phyloP scores from a whole-genome alignment of 2,113 vertebrate species.

The Leiothrix lutea region DNA sequence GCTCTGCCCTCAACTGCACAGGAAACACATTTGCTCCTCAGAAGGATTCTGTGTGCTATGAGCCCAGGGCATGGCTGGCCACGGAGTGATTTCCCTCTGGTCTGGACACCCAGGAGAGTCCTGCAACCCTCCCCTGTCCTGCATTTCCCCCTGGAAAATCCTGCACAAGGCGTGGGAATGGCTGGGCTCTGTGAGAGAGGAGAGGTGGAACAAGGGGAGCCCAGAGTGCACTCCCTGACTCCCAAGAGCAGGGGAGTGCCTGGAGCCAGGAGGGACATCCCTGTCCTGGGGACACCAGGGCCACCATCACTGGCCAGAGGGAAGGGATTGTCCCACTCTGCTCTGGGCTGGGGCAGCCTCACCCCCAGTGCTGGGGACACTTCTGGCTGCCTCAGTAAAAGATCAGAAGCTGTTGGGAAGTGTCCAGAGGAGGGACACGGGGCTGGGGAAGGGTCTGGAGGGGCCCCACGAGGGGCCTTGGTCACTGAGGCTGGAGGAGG shows the following conservation, averaged over 20 bases:
- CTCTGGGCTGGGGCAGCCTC: no score
- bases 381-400: no score
- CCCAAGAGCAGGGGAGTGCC: no score
- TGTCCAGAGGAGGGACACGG: no score
- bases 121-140: accelerated
- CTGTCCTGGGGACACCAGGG: not conserved
- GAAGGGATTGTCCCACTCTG: no score
- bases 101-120: accelerated
- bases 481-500: no score
- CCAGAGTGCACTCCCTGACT: not conserved
- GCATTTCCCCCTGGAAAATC: not conserved
- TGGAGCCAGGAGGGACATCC: not conserved
- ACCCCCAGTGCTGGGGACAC: no score
- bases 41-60: accelerated
- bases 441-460: no score
- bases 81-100: accelerated
- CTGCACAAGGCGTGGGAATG: no score
- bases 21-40: not conserved
- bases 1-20: not conserved
- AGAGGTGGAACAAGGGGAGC: not conserved
- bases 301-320: no score
- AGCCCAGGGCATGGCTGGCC: not conserved
- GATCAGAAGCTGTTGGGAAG: no score
- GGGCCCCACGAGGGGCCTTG: no score
- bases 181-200: not conserved